phyloP scores from a whole-genome alignment of 2,888 invertebrate genomes.

The Fragum fragum region DNA sequence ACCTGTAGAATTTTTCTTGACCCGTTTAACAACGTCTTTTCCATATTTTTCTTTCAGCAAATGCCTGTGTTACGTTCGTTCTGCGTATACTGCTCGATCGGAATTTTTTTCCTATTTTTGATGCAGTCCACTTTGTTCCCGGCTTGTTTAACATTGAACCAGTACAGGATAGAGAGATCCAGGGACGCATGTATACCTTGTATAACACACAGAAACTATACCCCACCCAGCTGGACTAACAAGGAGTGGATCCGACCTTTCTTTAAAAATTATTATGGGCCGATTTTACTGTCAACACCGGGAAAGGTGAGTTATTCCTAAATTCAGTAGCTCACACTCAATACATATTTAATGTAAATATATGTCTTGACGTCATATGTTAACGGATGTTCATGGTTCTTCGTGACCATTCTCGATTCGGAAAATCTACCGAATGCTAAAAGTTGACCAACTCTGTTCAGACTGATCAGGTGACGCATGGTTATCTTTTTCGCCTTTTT shows the following conservation, averaged over 20 bases:
- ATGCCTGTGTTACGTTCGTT: constrained; percentile 94
- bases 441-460: too few species aligned
- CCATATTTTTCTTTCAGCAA: constrained; percentile 48
- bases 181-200: constrained; percentile 88
- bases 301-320: constrained; percentile 89
- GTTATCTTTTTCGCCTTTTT: too few species aligned
- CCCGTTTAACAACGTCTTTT: neutral
- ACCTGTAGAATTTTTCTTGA: too few species aligned
- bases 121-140: constrained; percentile 92
- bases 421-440: too few species aligned
- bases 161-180: constrained; percentile 85
- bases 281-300: constrained; percentile 90
- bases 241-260: constrained; percentile 89
- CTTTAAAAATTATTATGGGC: constrained; percentile 90
- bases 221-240: constrained; percentile 88
- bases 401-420: too few species aligned
- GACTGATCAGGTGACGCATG: too few species aligned
- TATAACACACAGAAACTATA: constrained; percentile 89
- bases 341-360: too few species aligned
- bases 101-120: constrained; percentile 91
- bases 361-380: too few species aligned
- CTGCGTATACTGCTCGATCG: constrained; percentile 93
- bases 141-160: constrained; percentile 92
- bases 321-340: too few species aligned
- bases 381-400: too few species aligned